Base-by-base conservation (phyloP, 2,888 invertebrate species). In the Drosophila histrio region DNA sequence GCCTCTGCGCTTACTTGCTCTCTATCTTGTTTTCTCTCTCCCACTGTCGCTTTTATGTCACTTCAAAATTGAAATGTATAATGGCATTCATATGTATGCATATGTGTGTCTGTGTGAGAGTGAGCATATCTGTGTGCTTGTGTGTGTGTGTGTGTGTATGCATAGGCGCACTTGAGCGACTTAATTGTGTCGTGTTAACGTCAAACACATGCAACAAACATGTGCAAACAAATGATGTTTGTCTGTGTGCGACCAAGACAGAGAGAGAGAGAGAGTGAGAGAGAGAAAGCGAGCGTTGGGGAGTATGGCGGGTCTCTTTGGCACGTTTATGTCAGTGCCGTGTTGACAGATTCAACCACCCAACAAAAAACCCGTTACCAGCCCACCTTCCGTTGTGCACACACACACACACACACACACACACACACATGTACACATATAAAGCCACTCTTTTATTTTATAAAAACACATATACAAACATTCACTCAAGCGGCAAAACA, bases 151-250 rank as follows among this genome's bases (percentile, higher is more conserved):
- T 32, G 32, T 28, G 32, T 67, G 58, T 53, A 13, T 53, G 64
- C 64, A 61, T 81, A 71, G 81, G 81, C 84, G 85, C 79, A 85
- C 86, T 83, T 83, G 78, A 86, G 83, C 83, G 88, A 88, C 88
- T 87, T 85, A 85, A 85, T 85, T 85, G 86, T 85, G 84, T 83
- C 88, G 88, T 83, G 84, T 85, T 87, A 85, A 87, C 86, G 84
- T 87, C 84, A 88, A 86, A 85, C 79, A 86, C 84, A 84, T 85
- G 82, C 83, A 87, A 87, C 82, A 83, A 85, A 83, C 83, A 85
- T 85, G 70, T 74, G 85, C 85, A 82, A 87, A 83, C 85, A 84
- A 87, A 87, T 79, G 72, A 66, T 77, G 52, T 67, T 59, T 47
- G 61, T 46, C 44, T 52, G 21, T 47, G 17, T 58, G 36, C 44